Percentiles rank a stretch among this genome's conserved stretches.
Conservation (phyloP, 2,113 vertebrate species). For the Mesocricetus auratus region DNA sequence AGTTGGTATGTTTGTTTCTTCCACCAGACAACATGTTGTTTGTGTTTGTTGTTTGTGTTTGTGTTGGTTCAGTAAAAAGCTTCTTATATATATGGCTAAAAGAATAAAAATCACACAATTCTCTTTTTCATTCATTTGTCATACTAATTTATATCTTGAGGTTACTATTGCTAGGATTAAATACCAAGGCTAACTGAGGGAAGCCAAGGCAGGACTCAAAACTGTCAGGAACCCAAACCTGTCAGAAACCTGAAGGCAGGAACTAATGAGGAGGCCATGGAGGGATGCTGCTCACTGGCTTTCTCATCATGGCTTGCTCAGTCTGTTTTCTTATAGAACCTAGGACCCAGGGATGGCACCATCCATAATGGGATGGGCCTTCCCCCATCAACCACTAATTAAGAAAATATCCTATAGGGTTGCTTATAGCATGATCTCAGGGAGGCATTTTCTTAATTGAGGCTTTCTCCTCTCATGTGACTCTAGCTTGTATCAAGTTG, state of each 20-base stretch:
- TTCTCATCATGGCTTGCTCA: not conserved
- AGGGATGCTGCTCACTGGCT: not conserved
- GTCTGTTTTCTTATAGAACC: not conserved
- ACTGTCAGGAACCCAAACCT: not conserved
- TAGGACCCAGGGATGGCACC: not conserved
- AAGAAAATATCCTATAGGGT: not conserved
- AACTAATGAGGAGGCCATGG: not conserved
- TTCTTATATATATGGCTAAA: not conserved
- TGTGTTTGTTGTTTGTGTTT: too few species aligned
- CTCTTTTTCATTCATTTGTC: not conserved
- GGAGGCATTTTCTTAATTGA: not conserved
- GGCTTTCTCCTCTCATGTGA: not conserved
- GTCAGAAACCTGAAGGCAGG: not conserved
- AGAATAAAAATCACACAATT: not conserved
- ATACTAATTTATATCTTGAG: not conserved
- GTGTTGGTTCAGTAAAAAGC: not conserved
- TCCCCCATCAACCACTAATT: not conserved
- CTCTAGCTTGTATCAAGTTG: not conserved
- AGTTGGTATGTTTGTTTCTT: not conserved
- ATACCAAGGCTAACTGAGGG: not conserved
- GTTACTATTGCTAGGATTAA: not conserved
- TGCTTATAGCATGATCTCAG: not conserved
- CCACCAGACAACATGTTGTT: not conserved
- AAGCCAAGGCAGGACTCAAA: not conserved
- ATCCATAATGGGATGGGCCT: not conserved